phyloP scores from a whole-genome alignment of 2,797 vertebrate species.

The Oryzias dopingdopingensis region DNA sequence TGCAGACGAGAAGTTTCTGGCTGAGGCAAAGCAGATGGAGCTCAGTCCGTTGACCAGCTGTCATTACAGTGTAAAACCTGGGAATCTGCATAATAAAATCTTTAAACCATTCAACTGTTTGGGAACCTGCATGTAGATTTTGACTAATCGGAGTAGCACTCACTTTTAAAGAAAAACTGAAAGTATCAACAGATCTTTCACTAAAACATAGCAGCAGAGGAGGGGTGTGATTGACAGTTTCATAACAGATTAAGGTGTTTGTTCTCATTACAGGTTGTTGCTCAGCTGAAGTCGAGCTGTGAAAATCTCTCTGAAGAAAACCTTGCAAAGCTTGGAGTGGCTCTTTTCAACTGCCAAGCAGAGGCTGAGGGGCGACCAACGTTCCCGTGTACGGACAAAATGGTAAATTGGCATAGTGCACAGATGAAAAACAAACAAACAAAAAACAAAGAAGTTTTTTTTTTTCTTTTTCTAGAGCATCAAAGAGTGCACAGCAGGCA shows the following conservation, averaged over 20 bases:
- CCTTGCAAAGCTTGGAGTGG: conserved; percentile 78
- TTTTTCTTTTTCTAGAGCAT: conserved; percentile 65
- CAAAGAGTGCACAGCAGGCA: conserved; percentile 77
- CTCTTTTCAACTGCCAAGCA: conserved; percentile 81
- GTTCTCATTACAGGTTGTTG: conserved; percentile 67
- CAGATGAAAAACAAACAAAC: conserved; percentile 48
- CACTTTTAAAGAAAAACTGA: no score
- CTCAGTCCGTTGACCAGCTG: conserved; percentile 71
- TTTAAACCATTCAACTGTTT: no score
- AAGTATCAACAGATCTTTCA: no score
- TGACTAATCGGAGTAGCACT: no score
- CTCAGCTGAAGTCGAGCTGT: conserved; percentile 69
- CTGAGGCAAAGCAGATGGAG: conserved; percentile 65
- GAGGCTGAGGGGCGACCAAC: conserved; percentile 69
- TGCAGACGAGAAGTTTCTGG: conserved; percentile 70
- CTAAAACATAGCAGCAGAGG: no score
- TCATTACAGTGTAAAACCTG: conserved; percentile 56
- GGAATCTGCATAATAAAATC: background rate
- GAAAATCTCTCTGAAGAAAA: conserved; percentile 77
- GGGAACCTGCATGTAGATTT: no score
- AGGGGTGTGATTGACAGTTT: background rate
- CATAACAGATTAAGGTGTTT: background rate
- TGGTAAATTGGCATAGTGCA: conserved; percentile 70
- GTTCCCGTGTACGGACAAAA: conserved; percentile 72
- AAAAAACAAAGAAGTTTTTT: background rate